Percentiles rank a stretch among this genome's conserved stretches.
phyloP scores from a whole-genome alignment of 2,113 vertebrate genomes.

The Genyomyrus donnyi region DNA sequence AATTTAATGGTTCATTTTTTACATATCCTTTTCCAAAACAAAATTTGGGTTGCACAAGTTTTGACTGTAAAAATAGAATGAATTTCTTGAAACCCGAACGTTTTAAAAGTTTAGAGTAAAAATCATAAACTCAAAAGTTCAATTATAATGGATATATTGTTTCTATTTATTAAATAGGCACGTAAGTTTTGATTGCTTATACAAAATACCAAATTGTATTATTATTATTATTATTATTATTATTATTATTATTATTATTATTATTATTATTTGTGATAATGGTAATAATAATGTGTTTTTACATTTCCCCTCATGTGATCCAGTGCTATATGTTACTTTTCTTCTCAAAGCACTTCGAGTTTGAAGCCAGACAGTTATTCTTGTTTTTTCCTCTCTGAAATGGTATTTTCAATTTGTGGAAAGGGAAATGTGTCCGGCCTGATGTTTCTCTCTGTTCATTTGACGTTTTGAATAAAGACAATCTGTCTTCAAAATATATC shows the following conservation, averaged over 20 bases:
- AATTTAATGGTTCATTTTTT: constrained; percentile 62
- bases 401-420: constrained; percentile 73
- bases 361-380: constrained; percentile 79
- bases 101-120: constrained; percentile 42
- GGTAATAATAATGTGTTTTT: constrained; percentile 1
- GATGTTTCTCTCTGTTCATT: constrained; percentile 84
- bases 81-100: constrained; percentile 48
- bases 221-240: constrained; percentile 48
- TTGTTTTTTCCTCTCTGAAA: constrained; percentile 68
- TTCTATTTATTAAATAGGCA: constrained; percentile 53
- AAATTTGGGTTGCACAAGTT: constrained; percentile 72
- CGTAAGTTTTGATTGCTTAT: constrained; percentile 52
- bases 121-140: constrained; percentile 51
- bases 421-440: constrained; percentile 77
- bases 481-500: constrained; percentile 79
- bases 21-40: constrained; percentile 58
- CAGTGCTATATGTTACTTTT: constrained; percentile 73
- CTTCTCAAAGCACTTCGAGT: constrained; percentile 75
- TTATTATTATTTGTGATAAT: constrained; percentile 11
- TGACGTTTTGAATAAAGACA: constrained; percentile 98
- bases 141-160: constrained; percentile 62
- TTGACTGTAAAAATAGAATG: constrained; percentile 52
- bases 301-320: constrained; percentile 62
- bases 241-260: constrained; percentile 46
- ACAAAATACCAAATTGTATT: constrained; percentile 46